Percentiles rank a stretch among this genome's conserved stretches.
phyloP scores from a whole-genome alignment of 2,888 invertebrate species.

The Acanthopleura granulata region DNA sequence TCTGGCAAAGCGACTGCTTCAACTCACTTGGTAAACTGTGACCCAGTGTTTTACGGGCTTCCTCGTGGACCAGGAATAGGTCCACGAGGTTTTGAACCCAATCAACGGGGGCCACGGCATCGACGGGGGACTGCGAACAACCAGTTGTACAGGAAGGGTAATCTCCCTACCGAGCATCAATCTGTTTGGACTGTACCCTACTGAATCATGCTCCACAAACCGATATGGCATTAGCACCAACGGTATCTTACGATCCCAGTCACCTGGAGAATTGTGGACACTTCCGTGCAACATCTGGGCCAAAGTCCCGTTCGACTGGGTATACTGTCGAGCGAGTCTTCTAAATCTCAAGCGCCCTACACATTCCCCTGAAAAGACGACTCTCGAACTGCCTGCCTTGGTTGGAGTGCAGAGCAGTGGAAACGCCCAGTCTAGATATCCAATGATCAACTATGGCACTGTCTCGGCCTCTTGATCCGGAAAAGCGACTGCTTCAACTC shows the following conservation, averaged over 20 bases:
- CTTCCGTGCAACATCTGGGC: constrained; percentile 27
- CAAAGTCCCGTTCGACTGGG: constrained; percentile 32
- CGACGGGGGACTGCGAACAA: constrained; percentile 14
- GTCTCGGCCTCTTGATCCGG: constrained; percentile 30
- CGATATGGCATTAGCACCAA: too few species aligned
- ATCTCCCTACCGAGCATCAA: constrained; percentile 27
- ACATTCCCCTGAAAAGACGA: constrained; percentile 27
- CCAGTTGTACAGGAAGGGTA: constrained; percentile 23
- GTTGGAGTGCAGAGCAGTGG: constrained; percentile 29
- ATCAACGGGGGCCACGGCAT: background rate
- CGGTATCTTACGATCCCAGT: constrained; percentile 32
- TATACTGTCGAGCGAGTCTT: constrained; percentile 34
- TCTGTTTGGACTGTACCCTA: constrained; percentile 24
- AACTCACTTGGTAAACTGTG: too few species aligned
- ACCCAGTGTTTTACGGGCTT: background rate
- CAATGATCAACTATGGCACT: constrained; percentile 27
- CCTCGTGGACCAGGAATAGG: background rate
- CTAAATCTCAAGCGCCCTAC: constrained; percentile 26
- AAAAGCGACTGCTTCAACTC: constrained; percentile 30
- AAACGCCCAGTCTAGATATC: constrained; percentile 27
- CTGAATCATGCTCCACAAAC: too few species aligned
- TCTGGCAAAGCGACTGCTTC: too few species aligned
- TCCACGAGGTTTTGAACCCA: background rate
- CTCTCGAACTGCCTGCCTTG: constrained; percentile 31
- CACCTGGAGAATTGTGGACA: too few species aligned